Base-by-base conservation (phyloP, 2,113 vertebrate genomes). In the Natator depressus region DNA sequence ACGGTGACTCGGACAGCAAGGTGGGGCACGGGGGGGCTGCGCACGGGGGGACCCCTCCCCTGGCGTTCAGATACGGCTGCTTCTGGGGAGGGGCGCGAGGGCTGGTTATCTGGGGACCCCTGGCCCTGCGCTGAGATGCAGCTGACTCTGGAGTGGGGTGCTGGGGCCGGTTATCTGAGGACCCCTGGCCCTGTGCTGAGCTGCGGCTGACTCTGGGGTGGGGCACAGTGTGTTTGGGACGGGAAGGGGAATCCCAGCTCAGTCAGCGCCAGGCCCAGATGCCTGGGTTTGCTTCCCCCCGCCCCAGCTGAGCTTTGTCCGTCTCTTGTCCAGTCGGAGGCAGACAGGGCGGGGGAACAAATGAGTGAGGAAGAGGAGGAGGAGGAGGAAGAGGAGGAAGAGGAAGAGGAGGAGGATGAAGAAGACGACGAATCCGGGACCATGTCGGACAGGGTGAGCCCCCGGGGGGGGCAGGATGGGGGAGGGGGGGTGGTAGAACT, bases 1-100 rank as follows among this genome's bases (percentile, higher is more conserved):
- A 98, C 3, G 97, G 96, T 13, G 98, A 98, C 91, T 98, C 98
- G 2, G 98, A 98, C 93, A 98, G 98, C 94, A 99, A 99, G 98
- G 99, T 99, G 42, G 29, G 59, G 31, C 6, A 16, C 3, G 55
- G 57, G 24, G 27, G 29, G 57, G 42, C 11, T 31, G 59, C 1
- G 5, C 27, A 59, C 25, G 10, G 10, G 25, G 57, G 25, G 25
- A 59, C 57, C 25, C 22, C 54, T 55, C 20, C 8, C 54, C 19
- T 5, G 27, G 57, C 2, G 27, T 10, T 59, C 25, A 13, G 57
- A 12, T 59, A 27, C 11, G 10, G 27, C 57, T 59, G 57, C 10
- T 27, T 59, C 55, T 57, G 55, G 24, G 55, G 55, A 22, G 55
- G 22, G 55, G 25, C 7, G 19, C 6, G 4, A 16, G 50, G 50